These are phyloP conservation scores for Monomorium pharaonis DNA, from an alignment of 1,140 invertebrate genomes.

Conservation along the genomic window DNA sequence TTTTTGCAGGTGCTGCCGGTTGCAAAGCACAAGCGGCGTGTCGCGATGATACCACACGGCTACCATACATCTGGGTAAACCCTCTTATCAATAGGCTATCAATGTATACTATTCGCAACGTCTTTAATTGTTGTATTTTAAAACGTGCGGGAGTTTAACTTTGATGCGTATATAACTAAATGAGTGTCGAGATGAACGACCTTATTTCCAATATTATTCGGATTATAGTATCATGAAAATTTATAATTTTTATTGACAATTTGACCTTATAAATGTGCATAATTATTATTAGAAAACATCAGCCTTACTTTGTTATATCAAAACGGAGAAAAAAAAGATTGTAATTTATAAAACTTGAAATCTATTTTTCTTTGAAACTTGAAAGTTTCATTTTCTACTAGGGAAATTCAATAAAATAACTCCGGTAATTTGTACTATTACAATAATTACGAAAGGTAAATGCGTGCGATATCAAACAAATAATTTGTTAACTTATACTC, in stretches of 20 bases:
- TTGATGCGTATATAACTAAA: neutral
- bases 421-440: neutral
- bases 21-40: conserved; percentile 13
- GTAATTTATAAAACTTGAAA: neutral
- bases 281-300: neutral
- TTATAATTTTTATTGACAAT: neutral
- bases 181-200: conserved; percentile 11
- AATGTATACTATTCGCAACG: conserved; percentile 48
- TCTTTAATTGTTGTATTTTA: conserved; percentile 26
- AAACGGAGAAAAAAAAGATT: neutral
- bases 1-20: conserved; percentile 64
- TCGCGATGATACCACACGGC: conserved; percentile 34
- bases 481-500: neutral
- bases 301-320: neutral
- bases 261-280: neutral
- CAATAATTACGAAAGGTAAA: neutral
- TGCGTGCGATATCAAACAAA: neutral
- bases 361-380: neutral
- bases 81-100: conserved; percentile 66
- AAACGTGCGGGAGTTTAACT: neutral
- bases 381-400: neutral
- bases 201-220: neutral
- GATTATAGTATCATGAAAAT: conserved; percentile 11
- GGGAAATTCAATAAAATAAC: no score
- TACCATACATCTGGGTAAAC: conserved; percentile 67